Conservation (phyloP, 2,888 invertebrate species). For the Acrobeloides nanus region DNA sequence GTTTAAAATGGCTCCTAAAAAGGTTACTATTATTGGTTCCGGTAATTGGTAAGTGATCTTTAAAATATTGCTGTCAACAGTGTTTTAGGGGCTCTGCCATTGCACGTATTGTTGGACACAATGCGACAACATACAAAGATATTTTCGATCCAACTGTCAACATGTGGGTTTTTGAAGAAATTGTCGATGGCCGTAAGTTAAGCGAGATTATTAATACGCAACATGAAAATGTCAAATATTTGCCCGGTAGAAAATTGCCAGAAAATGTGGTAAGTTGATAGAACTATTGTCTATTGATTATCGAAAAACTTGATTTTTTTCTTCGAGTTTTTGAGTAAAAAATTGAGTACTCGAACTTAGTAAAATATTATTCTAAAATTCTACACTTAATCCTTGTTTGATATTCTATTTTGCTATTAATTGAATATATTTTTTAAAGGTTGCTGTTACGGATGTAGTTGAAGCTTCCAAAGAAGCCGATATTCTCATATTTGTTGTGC, state of each 20-base stretch:
- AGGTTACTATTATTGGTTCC: slow-evolving; percentile 35
- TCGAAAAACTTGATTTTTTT: slow-evolving; percentile 8
- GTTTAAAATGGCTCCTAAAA: slow-evolving; percentile 17
- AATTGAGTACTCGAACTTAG: too few species aligned
- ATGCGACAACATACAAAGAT: slow-evolving; percentile 67
- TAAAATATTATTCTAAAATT: too few species aligned
- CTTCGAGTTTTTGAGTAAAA: background rate
- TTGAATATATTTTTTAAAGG: slow-evolving; percentile 60
- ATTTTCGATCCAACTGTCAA: slow-evolving; percentile 79
- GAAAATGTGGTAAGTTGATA: slow-evolving; percentile 77
- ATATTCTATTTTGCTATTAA: background rate
- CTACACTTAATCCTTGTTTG: too few species aligned
- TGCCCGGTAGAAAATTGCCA: slow-evolving; percentile 87
- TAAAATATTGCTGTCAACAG: background rate
- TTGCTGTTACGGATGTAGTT: slow-evolving; percentile 82
- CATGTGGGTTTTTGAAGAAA: slow-evolving; percentile 55
- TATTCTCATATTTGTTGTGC: slow-evolving; percentile 87
- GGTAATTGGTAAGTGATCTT: slow-evolving; percentile 29
- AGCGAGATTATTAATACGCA: slow-evolving; percentile 95
- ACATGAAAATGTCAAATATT: slow-evolving; percentile 96
- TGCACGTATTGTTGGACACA: slow-evolving; percentile 88
- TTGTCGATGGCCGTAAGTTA: slow-evolving; percentile 78
- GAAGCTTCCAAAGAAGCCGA: slow-evolving; percentile 79
- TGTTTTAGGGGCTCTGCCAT: slow-evolving; percentile 80
- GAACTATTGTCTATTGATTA: background rate